Percentiles rank a stretch among this genome's conserved stretches.
Conservation (phyloP, 2,888 invertebrate genomes). For the Aporophyla nigra region DNA sequence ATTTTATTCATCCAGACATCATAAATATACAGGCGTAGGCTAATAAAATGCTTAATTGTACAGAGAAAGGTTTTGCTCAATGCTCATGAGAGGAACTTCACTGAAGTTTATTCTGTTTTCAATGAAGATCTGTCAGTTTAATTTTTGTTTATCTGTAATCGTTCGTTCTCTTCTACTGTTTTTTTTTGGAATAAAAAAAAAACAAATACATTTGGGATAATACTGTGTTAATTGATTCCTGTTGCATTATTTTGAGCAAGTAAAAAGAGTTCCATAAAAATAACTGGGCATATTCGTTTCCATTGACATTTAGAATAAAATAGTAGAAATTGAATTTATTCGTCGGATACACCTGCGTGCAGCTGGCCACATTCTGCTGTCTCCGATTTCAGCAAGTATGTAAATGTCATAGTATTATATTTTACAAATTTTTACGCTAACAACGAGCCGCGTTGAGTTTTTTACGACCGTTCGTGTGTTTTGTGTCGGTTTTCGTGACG, state of each 20-base stretch:
- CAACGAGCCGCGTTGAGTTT: conserved; percentile 67
- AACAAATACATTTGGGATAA: neutral
- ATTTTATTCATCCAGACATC: neutral
- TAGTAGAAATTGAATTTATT: conserved; percentile 75
- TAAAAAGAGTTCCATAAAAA: conserved; percentile 13
- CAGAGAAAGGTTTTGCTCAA: neutral
- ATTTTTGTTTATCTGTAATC: conserved; percentile 8
- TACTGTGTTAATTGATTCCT: neutral
- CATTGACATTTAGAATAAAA: conserved; percentile 46
- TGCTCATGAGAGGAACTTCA: neutral
- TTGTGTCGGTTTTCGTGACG: conserved; percentile 61
- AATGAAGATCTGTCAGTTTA: conserved; percentile 14
- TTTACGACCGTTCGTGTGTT: conserved; percentile 68
- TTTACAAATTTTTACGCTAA: conserved; percentile 78
- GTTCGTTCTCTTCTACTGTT: conserved; percentile 9
- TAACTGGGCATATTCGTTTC: conserved; percentile 10
- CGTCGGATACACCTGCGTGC: conserved; percentile 79
- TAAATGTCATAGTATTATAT: conserved; percentile 88
- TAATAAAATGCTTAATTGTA: neutral
- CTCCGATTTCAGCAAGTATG: conserved; percentile 90
- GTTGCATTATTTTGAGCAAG: neutral
- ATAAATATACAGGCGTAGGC: neutral
- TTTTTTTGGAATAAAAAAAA: conserved; percentile 12
- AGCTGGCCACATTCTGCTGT: conserved; percentile 90
- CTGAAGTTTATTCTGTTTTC: neutral